A percentile compares a stretch with the other conserved stretches of the same genome.
Conservation (phyloP, 1,140 invertebrate genomes). For the Formica exsecta region DNA sequence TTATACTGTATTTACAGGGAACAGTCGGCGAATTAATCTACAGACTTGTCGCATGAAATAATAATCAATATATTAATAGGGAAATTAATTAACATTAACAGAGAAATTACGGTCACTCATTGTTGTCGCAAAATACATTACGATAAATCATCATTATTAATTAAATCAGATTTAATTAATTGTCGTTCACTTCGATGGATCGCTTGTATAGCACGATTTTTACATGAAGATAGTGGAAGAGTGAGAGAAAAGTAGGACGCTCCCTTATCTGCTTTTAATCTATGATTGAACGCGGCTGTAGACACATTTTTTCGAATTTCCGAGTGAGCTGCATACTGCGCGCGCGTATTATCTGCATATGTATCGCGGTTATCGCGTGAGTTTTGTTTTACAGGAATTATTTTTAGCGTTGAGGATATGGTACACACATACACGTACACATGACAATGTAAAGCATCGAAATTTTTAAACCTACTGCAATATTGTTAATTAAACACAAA, state of each 20-base stretch:
- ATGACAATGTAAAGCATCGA: neutral
- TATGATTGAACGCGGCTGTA: conserved; percentile 50
- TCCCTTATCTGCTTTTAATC: conserved; percentile 60
- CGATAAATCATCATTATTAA: conserved; percentile 42
- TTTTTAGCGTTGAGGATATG: conserved; percentile 45
- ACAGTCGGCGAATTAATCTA: conserved; percentile 41
- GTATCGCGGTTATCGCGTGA: conserved; percentile 50
- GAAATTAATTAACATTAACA: conserved; percentile 55
- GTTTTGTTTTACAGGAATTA: conserved; percentile 43
- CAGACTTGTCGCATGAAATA: conserved; percentile 4
- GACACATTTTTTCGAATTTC: conserved; percentile 48
- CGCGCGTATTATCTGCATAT: conserved; percentile 40
- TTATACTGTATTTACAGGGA: conserved; percentile 24
- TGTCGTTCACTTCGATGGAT: neutral
- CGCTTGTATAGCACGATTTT: conserved; percentile 28
- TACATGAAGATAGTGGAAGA: conserved; percentile 12
- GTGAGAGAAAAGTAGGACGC: conserved; percentile 36
- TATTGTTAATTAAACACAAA: conserved; percentile 10
- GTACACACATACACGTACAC: neutral
- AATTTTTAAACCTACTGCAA: conserved; percentile 13
- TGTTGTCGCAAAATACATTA: neutral
- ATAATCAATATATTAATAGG: conserved; percentile 55
- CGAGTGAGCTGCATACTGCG: conserved; percentile 27
- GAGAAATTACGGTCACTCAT: conserved; percentile 37
- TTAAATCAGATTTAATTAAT: conserved; percentile 54